These are phyloP conservation scores for Onychorhynchus coronatus DNA, from an alignment of 2,113 vertebrate genomes.

Conservation along the genomic window DNA sequence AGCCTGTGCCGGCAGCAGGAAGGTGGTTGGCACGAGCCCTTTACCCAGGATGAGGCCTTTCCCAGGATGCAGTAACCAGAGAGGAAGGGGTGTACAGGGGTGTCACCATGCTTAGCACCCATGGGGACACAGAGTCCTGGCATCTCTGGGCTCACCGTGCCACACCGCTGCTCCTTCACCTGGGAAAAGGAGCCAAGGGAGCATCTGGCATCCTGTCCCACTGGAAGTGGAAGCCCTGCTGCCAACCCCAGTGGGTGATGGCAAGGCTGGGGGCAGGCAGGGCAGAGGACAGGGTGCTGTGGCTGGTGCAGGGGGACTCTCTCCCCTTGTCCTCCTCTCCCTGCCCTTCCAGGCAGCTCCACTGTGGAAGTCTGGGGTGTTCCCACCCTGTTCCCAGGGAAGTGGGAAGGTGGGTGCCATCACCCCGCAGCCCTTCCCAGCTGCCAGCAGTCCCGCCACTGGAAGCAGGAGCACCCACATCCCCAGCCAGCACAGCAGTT, in stretches of 20 bases:
- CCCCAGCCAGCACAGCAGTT: background rate
- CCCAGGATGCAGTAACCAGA: fast-evolving
- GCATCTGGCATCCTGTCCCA: background rate
- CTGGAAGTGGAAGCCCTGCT: background rate
- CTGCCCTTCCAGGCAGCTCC: background rate
- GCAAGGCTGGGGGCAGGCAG: background rate
- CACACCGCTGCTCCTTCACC: background rate
- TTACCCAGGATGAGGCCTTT: background rate
- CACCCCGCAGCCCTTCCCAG: background rate
- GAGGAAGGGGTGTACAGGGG: background rate
- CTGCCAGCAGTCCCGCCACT: background rate
- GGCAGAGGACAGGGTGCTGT: background rate
- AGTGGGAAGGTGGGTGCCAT: background rate
- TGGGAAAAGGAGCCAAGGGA: background rate
- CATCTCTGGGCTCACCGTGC: background rate
- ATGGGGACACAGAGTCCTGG: background rate
- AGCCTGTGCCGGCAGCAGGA: background rate
- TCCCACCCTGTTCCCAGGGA: background rate
- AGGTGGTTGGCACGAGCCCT: background rate
- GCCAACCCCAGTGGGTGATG: background rate
- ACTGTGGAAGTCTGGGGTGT: background rate
- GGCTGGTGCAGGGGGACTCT: background rate
- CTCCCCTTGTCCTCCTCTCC: background rate
- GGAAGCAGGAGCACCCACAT: background rate
- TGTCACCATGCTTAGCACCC: background rate